Evolutionary conservation across 2,888 invertebrate genomes (phyloP).

Genomic region (Lycaena phlaeas): DNA sequence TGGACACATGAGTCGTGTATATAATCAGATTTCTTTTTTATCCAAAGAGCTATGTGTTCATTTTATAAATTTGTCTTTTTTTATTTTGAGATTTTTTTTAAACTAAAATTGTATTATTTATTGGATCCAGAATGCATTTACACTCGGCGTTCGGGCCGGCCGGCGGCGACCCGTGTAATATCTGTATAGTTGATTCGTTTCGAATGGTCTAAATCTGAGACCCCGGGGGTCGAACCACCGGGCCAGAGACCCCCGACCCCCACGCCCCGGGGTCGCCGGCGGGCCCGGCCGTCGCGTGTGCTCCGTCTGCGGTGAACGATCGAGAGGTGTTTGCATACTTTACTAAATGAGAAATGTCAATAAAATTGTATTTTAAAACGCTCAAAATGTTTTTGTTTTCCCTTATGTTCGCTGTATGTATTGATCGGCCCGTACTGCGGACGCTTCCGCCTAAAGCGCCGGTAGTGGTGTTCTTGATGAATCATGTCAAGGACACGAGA

Average conservation of each 20-base stretch:
- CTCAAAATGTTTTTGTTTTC: slow-evolving; percentile 26
- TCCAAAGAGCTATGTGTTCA: slow-evolving; percentile 71
- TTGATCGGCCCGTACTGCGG: too few relatives aligned
- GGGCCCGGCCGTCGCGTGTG: too few relatives aligned
- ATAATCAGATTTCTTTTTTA: slow-evolving; percentile 44
- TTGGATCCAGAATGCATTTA: slow-evolving; percentile 66
- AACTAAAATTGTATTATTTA: slow-evolving; percentile 61
- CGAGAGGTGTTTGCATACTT: slow-evolving; percentile 67
- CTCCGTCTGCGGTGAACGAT: slow-evolving; percentile 51
- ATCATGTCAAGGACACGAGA: too few relatives aligned
- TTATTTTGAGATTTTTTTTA: slow-evolving; percentile 33
- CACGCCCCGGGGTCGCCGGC: background rate
- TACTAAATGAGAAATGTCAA: slow-evolving; percentile 68
- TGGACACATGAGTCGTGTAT: slow-evolving; percentile 41
- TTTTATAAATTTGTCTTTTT: slow-evolving; percentile 41
- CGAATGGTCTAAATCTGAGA: too few relatives aligned
- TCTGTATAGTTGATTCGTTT: too few relatives aligned
- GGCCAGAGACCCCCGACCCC: too few relatives aligned
- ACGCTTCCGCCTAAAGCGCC: too few relatives aligned
- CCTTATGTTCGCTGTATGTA: background rate
- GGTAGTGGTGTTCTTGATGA: too few relatives aligned
- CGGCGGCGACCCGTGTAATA: too few relatives aligned
- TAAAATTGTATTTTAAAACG: slow-evolving; percentile 70
- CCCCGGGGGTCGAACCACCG: too few relatives aligned
- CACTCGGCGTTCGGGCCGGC: slow-evolving; percentile 29